These are phyloP conservation scores for Caenorhabditis zanzibari DNA, from an alignment of 2,888 invertebrate species.

Conservation along the genomic window DNA sequence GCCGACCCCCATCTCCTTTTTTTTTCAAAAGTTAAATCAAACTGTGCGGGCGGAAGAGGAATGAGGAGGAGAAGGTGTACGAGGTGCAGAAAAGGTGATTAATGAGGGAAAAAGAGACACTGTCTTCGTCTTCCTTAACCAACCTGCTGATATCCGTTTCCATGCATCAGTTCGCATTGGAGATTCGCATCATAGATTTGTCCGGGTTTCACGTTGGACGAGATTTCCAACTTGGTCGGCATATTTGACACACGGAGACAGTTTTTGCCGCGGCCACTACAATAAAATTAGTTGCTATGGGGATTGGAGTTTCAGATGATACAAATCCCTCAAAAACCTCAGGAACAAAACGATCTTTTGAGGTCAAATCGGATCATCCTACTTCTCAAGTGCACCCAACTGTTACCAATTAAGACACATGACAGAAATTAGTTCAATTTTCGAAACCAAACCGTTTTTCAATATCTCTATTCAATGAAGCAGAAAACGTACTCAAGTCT, in stretches of 20 bases:
- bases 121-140: slow-evolving; percentile 15
- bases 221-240: slow-evolving; percentile 76
- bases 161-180: slow-evolving; percentile 83
- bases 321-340: not conserved
- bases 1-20: slow-evolving; percentile 13
- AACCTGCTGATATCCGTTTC: slow-evolving; percentile 82
- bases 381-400: slow-evolving; percentile 25
- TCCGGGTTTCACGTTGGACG: slow-evolving; percentile 80
- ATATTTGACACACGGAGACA: slow-evolving; percentile 80
- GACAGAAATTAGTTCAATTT: slow-evolving; percentile 55
- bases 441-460: slow-evolving; percentile 37
- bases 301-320: not conserved
- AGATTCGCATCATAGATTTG: slow-evolving; percentile 83
- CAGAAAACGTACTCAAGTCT: slow-evolving; percentile 79
- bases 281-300: slow-evolving; percentile 26
- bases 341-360: not conserved
- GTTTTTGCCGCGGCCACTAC: slow-evolving; percentile 78
- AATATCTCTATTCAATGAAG: slow-evolving; percentile 36
- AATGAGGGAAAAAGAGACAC: slow-evolving; percentile 42
- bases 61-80: not conserved
- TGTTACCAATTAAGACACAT: slow-evolving; percentile 53
- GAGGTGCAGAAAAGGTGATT: slow-evolving; percentile 52
- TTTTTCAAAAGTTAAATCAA: slow-evolving; percentile 11
- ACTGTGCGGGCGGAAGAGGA: slow-evolving; percentile 11
- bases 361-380: slow-evolving; percentile 23